Percentiles rank a stretch among this genome's conserved stretches.
phyloP scores from a whole-genome alignment of 2,888 invertebrate genomes.

The Drosophila pegasa region DNA sequence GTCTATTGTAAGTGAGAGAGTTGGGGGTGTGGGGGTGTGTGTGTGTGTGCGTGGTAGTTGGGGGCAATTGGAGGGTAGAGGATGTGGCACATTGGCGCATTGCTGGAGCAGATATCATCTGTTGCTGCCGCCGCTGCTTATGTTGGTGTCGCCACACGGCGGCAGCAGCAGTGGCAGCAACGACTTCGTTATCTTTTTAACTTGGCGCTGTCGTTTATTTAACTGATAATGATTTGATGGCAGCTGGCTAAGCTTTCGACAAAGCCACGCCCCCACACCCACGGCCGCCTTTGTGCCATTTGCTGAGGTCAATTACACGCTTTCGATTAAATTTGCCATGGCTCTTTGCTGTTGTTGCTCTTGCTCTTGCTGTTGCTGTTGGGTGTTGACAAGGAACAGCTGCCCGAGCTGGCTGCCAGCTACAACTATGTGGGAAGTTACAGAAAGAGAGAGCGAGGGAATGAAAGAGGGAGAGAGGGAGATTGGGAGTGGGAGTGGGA shows the following conservation, averaged over 20 bases:
- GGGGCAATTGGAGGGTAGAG: conserved; percentile 20
- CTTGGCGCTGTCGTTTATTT: conserved; percentile 79
- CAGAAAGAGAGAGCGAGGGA: neutral
- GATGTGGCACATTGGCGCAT: conserved; percentile 37
- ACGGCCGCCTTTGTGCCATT: conserved; percentile 53
- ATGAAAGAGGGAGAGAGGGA: neutral
- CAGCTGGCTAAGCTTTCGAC: conserved; percentile 79
- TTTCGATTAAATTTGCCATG: conserved; percentile 78
- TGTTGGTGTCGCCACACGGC: conserved; percentile 48
- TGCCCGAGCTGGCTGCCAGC: conserved; percentile 49
- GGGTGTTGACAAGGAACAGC: conserved; percentile 77
- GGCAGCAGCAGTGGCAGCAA: conserved; percentile 44
- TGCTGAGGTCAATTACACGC: conserved; percentile 79
- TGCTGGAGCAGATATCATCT: conserved; percentile 70
- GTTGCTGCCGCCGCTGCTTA: conserved; percentile 42
- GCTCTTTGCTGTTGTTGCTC: conserved; percentile 40
- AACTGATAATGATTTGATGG: conserved; percentile 79
- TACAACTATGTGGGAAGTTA: conserved; percentile 33
- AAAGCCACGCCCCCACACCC: conserved; percentile 58
- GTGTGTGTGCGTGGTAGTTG: neutral
- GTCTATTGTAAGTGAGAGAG: conserved; percentile 63
- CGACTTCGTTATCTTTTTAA: conserved; percentile 79
- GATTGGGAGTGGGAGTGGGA: neutral
- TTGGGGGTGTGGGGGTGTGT: conserved; percentile 9
- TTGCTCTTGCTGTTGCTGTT: conserved; percentile 35